Base-by-base conservation (phyloP, 2,888 invertebrate genomes). In the Yponomeuta malinellus region DNA sequence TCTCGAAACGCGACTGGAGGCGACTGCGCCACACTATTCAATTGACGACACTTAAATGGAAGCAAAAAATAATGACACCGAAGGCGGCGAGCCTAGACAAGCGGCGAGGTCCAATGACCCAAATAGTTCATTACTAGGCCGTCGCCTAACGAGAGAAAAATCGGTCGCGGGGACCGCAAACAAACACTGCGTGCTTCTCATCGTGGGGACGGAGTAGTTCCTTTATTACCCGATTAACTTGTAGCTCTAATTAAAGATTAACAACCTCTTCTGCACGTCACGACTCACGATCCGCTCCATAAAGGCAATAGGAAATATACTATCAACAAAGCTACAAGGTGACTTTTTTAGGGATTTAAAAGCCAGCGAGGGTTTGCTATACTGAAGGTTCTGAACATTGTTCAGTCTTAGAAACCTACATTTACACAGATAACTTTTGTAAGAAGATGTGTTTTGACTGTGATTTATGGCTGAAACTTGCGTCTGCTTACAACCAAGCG, bases 101-200 rank as follows among this genome's bases (percentile, higher is more conserved):
- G 86, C 89, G 84, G 88, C 82, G 88, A 90, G 88, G 90, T 90
- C 89, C 88, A 90, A 89, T 91, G 90, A 92, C 91, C 92, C 86
- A 91, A 89, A 90, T 92, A 86, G 84, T 81, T 83, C 83, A 85
- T 84, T 83, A 88, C 87, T 88, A 84, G 88, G 87, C 83, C 88
- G 83, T 48, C 79, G 79, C 81, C 81, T 74, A 85, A 84, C 82
- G 88, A 89, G 87, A 89, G 83, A 88, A 90, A 90, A 89, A 89
- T 89, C 87, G 82, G 85, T 82, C 86, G 79, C 75, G 76, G 76
- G 78, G 79, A 75, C 76, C 78, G 74, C 74, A 72, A 72, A 48
- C 70, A 71, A 69, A 69, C 70, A 69, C 69, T n/a, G 52, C 15
- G 52, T 43, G 52, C 52, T 59, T 59, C 52, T 59, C 52, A 59